These are phyloP conservation scores for Luffia ferchaultella DNA, from an alignment of 2,888 invertebrate genomes.

Conservation along the genomic window DNA sequence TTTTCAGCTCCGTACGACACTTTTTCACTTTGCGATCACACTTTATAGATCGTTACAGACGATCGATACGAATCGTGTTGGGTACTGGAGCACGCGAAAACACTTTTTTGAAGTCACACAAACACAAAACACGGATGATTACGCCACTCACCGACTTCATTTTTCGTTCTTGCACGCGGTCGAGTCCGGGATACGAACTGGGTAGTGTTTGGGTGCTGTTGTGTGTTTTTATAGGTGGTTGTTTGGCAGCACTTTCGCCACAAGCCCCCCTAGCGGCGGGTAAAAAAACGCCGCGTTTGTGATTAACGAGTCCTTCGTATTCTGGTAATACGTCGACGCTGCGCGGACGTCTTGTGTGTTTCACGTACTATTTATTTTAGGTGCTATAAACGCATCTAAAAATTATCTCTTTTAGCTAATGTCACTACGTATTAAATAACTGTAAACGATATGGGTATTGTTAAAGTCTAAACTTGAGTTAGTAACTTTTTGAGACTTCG, in stretches of 20 bases:
- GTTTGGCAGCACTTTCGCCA: conserved; percentile 61
- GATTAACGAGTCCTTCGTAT: conserved; percentile 46
- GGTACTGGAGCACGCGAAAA: conserved; percentile 2
- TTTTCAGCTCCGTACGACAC: not conserved
- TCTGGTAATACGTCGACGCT: conserved; percentile 32
- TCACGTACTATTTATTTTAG: not conserved
- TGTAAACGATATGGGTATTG: too few relatives aligned
- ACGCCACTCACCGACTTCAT: conserved; percentile 58
- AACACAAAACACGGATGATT: not conserved
- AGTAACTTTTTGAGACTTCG: too few relatives aligned
- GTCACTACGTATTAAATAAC: too few relatives aligned
- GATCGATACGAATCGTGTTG: too few relatives aligned
- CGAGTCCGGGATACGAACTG: conserved; percentile 58
- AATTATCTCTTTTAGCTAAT: too few relatives aligned
- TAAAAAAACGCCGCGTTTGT: conserved; percentile 18
- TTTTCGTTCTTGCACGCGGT: conserved; percentile 50
- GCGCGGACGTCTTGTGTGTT: conserved; percentile 33
- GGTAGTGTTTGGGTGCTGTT: conserved; percentile 42
- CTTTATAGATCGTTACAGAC: too few relatives aligned
- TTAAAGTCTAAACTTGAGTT: too few relatives aligned
- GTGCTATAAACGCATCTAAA: too few relatives aligned
- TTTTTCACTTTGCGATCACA: too few relatives aligned
- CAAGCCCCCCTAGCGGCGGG: conserved; percentile 40
- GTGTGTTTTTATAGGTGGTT: conserved; percentile 62
- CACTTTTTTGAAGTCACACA: conserved; percentile 52